phyloP scores from a whole-genome alignment of 1,140 invertebrate species.

The Stenopsyche tienmushanensis region DNA sequence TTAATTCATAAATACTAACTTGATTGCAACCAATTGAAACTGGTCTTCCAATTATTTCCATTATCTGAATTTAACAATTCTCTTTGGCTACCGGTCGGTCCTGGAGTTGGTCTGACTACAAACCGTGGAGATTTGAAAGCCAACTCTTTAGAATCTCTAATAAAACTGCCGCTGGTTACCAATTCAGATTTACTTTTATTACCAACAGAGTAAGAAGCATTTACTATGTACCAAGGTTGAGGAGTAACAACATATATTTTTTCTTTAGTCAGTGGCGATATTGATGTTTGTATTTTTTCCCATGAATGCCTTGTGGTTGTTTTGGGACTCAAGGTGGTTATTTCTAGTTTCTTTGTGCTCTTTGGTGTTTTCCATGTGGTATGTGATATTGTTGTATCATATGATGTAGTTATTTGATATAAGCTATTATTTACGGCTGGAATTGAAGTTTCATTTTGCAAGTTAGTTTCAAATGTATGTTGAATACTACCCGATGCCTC shows the following conservation, averaged over 20 bases:
- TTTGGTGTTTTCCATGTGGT: slow-evolving; percentile 24
- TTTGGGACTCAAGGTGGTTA: slow-evolving; percentile 33
- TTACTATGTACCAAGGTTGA: slow-evolving; percentile 54
- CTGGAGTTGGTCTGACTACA: slow-evolving; percentile 58
- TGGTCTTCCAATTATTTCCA: slow-evolving; percentile 29
- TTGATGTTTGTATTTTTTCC: slow-evolving; percentile 66
- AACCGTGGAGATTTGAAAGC: slow-evolving; percentile 62
- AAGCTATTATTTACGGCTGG: slow-evolving; percentile 38
- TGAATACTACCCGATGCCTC: slow-evolving; percentile 59
- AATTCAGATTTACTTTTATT: slow-evolving; percentile 15
- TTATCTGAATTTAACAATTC: slow-evolving; percentile 46
- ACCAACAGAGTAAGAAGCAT: slow-evolving; percentile 42
- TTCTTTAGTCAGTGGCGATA: slow-evolving; percentile 71
- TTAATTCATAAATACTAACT: slow-evolving; percentile 50
- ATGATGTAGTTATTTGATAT: slow-evolving; percentile 17
- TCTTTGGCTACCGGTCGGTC: slow-evolving; percentile 46
- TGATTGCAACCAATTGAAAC: slow-evolving; percentile 55
- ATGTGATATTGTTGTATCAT: slow-evolving; percentile 16
- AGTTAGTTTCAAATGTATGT: slow-evolving; percentile 49
- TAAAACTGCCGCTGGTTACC: slow-evolving; percentile 46
- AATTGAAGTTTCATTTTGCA: slow-evolving; percentile 43
- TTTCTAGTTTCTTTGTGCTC: slow-evolving; percentile 24
- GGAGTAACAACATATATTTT: slow-evolving; percentile 78
- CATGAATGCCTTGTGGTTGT: slow-evolving; percentile 58
- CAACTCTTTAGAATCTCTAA: slow-evolving; percentile 45